These are phyloP conservation scores for Vombatus ursinus DNA, from an alignment of 2,113 vertebrate genomes.

Conservation along the genomic window DNA sequence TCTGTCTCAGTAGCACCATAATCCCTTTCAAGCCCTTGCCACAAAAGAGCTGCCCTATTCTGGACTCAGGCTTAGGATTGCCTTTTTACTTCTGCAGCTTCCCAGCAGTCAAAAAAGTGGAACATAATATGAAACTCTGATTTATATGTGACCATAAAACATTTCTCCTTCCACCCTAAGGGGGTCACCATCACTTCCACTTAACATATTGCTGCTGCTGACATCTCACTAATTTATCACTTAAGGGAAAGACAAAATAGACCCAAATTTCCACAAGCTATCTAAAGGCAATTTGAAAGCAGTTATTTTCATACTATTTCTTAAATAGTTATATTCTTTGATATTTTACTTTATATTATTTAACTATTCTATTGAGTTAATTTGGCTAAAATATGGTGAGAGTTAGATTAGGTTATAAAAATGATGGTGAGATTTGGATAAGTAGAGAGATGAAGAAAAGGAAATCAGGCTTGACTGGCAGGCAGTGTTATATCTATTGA, in stretches of 20 bases:
- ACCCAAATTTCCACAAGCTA: neutral
- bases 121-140: neutral
- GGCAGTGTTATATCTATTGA: neutral
- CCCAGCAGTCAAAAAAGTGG: neutral
- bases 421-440: neutral
- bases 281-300: neutral
- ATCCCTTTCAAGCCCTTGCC: slow-evolving; percentile 3
- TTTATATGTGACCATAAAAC: slow-evolving; percentile 9
- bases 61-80: neutral
- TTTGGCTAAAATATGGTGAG: neutral
- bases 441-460: neutral
- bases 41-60: neutral
- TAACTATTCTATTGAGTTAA: neutral
- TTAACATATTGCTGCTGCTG: neutral
- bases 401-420: neutral
- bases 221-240: neutral
- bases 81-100: neutral
- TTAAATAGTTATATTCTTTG: slow-evolving; percentile 13
- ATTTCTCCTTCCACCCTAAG: neutral
- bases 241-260: slow-evolving; percentile 13
- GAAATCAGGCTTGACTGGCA: slow-evolving; percentile 6
- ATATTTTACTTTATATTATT: slow-evolving; percentile 8
- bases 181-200: neutral
- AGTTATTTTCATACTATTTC: neutral
- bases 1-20: neutral